Evolutionary conservation across 2,888 invertebrate species (phyloP).

Genomic region (Mythimna vitellina): DNA sequence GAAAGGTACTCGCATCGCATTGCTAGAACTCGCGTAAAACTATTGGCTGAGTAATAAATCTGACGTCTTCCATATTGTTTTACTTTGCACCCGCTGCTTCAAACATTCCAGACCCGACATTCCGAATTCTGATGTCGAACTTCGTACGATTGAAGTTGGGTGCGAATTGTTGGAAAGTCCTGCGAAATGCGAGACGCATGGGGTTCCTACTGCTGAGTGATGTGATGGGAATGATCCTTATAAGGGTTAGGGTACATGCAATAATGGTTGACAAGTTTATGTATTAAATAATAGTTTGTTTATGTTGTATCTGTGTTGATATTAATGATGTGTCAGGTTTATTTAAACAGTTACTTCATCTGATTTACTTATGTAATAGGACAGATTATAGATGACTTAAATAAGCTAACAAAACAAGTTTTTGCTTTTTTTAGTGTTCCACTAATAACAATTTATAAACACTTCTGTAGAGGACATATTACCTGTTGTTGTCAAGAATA

Average conservation of each 20-base stretch:
- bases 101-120: conserved; percentile 59
- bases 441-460: background rate
- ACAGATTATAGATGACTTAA: background rate
- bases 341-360: background rate
- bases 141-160: conserved; percentile 55
- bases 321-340: conserved; percentile 33
- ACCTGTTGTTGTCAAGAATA: background rate
- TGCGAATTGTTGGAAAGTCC: conserved; percentile 64
- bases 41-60: conserved; percentile 70
- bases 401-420: background rate
- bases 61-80: conserved; percentile 67
- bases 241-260: conserved; percentile 42
- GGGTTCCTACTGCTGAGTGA: conserved; percentile 55
- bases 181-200: conserved; percentile 49
- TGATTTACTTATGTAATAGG: background rate
- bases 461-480: background rate
- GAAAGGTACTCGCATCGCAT: conserved; percentile 65
- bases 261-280: conserved; percentile 47
- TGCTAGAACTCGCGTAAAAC: conserved; percentile 68
- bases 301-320: conserved; percentile 33
- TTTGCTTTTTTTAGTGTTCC: background rate
- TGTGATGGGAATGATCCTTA: conserved; percentile 45
- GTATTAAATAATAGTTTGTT: conserved; percentile 56
- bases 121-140: conserved; percentile 64
- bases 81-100: conserved; percentile 56